Conservation (phyloP, 2,888 invertebrate species). For the Andrena marginata region DNA sequence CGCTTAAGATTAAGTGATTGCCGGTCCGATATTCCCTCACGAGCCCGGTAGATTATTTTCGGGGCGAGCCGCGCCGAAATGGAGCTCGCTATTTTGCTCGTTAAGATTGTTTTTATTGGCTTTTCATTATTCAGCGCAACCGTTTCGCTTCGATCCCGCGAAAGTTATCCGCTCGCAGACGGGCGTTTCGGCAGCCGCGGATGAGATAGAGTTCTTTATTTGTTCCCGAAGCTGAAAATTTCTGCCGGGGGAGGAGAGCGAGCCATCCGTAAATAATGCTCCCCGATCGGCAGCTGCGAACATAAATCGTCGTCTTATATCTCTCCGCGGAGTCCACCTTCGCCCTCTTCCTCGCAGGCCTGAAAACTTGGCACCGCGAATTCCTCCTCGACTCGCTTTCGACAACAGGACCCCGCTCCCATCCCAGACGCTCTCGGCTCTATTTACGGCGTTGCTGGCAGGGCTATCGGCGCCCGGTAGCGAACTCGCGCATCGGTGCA, state of each 20-base stretch:
- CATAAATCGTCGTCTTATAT: constrained; percentile 76
- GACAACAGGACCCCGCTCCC: constrained; percentile 37
- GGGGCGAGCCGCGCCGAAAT: no score
- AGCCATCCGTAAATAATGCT: constrained; percentile 69
- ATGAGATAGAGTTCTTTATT: constrained; percentile 51
- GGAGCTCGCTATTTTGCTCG: no score
- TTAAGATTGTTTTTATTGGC: no score
- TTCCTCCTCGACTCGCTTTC: constrained; percentile 51
- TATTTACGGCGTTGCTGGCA: constrained; percentile 49
- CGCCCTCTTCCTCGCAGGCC: background rate
- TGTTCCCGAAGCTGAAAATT: constrained; percentile 43
- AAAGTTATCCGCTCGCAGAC: constrained; percentile 28
- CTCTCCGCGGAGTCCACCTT: constrained; percentile 67
- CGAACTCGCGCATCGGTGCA: constrained; percentile 33
- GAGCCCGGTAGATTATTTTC: no score
- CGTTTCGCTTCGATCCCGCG: constrained; percentile 27
- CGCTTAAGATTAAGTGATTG: no score
- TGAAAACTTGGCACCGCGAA: background rate
- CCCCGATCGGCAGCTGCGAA: constrained; percentile 66
- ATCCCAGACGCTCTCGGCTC: constrained; percentile 3
- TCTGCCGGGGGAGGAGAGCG: constrained; percentile 21
- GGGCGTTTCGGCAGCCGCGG: background rate
- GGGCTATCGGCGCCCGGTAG: constrained; percentile 37
- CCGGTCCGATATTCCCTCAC: no score
- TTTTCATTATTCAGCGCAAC: background rate